Conservation (phyloP, 2,888 invertebrate species). For the Lysandra coridon region DNA sequence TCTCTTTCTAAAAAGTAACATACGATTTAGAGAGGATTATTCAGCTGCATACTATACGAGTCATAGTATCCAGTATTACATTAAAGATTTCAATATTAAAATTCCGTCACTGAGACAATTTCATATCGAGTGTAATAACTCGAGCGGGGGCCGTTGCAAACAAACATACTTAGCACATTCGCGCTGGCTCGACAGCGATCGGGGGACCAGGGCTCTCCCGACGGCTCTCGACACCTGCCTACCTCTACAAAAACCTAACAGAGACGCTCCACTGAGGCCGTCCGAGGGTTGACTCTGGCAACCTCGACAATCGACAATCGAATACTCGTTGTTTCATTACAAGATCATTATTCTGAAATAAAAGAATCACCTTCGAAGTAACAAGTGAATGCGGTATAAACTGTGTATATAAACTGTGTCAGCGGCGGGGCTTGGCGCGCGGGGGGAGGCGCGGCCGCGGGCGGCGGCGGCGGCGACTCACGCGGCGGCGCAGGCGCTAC, state of each 20-base stretch:
- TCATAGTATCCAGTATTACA: neutral
- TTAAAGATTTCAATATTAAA: neutral
- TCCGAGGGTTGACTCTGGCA: neutral
- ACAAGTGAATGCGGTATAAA: slow-evolving; percentile 23
- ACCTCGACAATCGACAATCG: slow-evolving; percentile 1
- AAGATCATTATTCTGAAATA: slow-evolving; percentile 26
- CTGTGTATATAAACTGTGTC: slow-evolving; percentile 17
- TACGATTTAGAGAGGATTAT: slow-evolving; percentile 33
- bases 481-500: slow-evolving; percentile 28
- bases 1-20: slow-evolving; percentile 32
- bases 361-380: slow-evolving; percentile 26
- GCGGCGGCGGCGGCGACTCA: slow-evolving; percentile 21
- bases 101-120: neutral
- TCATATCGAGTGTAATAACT: neutral
- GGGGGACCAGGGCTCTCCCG: neutral
- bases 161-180: slow-evolving; percentile 22
- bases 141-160: neutral
- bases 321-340: neutral
- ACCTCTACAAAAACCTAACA: slow-evolving; percentile 32
- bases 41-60: neutral
- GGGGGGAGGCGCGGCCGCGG: neutral
- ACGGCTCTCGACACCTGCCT: neutral
- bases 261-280: slow-evolving; percentile 5
- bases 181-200: slow-evolving; percentile 9
- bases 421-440: neutral